Evolutionary conservation across 2,888 invertebrate genomes (phyloP).

Genomic region (Ametastegia equiseti): DNA sequence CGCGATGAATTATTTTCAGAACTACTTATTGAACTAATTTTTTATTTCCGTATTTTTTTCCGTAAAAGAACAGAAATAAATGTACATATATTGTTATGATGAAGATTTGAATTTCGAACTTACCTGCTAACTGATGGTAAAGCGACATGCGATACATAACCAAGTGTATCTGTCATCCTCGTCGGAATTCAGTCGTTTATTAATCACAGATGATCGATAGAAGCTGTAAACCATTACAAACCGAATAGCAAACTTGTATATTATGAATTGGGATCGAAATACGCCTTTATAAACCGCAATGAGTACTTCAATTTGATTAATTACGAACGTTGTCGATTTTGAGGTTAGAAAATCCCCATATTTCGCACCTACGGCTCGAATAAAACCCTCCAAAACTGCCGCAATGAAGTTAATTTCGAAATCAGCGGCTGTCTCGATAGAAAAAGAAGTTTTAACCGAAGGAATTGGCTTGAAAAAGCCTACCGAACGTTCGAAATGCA

Average conservation of each 20-base stretch:
- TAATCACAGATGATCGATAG: neutral
- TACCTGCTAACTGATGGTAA: neutral
- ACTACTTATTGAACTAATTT: neutral
- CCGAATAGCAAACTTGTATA: neutral
- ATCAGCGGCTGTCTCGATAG: conserved; percentile 59
- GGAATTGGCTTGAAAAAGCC: conserved; percentile 63
- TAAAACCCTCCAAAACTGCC: neutral
- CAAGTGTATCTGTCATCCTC: neutral
- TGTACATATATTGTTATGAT: neutral
- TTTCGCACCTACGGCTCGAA: neutral
- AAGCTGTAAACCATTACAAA: neutral
- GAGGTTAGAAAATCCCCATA: conserved; percentile 15
- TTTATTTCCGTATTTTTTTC: neutral
- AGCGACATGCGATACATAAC: neutral
- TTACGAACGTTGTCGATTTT: neutral
- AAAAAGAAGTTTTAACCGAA: conserved; percentile 62
- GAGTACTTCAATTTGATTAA: neutral
- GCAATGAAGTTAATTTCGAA: conserved; percentile 41
- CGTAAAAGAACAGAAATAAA: neutral
- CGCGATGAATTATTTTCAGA: neutral
- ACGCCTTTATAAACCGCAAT: neutral
- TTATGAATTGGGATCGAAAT: neutral
- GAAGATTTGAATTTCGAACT: neutral
- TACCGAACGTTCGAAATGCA: conserved; percentile 65
- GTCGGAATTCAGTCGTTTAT: neutral